Percentiles rank a stretch among this genome's conserved stretches.
Conservation (phyloP, 2,113 vertebrate genomes). For the Canis aureus region DNA sequence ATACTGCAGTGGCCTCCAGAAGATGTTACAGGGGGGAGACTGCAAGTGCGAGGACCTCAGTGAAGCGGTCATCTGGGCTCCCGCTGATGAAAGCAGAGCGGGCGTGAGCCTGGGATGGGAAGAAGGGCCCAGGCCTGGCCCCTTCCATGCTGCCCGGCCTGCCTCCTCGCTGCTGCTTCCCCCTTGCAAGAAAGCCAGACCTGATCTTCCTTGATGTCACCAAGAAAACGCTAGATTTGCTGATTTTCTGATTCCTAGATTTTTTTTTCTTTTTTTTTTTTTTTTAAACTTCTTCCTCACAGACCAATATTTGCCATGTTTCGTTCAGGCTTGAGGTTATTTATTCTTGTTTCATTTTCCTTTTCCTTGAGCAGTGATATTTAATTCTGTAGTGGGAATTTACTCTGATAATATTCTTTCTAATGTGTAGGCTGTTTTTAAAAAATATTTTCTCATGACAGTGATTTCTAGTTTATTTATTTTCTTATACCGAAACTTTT, state of each 20-base stretch:
- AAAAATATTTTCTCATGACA: not conserved
- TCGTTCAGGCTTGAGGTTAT: not conserved
- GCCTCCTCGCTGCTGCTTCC: not conserved
- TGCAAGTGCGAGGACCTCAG: not conserved
- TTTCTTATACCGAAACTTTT: not conserved
- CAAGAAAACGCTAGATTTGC: not conserved
- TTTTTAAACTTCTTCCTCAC: not conserved
- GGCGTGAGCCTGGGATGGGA: not conserved
- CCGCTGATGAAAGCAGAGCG: not conserved
- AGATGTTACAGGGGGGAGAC: not conserved
- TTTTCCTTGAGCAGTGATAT: not conserved
- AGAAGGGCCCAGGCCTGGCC: not conserved
- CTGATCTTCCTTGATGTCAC: not conserved
- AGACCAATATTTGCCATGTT: not conserved
- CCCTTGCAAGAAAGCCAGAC: not conserved
- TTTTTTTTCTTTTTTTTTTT: not conserved
- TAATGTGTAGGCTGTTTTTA: not conserved
- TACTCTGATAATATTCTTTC: not conserved
- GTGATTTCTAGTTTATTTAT: not conserved
- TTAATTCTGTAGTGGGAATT: not conserved
- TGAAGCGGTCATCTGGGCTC: not conserved
- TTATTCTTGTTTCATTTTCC: not conserved
- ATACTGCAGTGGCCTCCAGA: not conserved
- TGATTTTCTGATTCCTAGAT: not conserved
- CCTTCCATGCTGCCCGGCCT: fast-evolving